Evolutionary conservation across 2,797 vertebrate species (phyloP).

Genomic region (Amniataba percoides): DNA sequence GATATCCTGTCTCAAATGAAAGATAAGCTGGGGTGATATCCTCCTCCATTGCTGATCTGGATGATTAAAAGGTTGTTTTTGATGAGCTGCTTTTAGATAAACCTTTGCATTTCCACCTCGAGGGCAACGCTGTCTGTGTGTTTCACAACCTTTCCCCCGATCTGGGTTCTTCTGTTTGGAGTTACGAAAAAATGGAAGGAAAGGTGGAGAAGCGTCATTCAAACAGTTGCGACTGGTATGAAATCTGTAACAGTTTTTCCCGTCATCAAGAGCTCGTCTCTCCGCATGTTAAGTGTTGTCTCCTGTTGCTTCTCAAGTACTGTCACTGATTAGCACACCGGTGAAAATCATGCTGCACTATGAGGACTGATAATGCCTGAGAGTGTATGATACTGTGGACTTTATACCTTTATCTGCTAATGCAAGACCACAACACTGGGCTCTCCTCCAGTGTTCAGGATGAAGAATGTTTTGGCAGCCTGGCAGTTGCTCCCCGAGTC

Average conservation of each 20-base stretch:
- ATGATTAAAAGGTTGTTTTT: slow-evolving; percentile 76
- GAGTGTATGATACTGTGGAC: slow-evolving; percentile 24
- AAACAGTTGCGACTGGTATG: neutral
- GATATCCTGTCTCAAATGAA: slow-evolving; percentile 79
- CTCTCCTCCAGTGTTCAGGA: slow-evolving; percentile 46
- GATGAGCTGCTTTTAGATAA: slow-evolving; percentile 68
- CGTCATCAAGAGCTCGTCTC: slow-evolving; percentile 16
- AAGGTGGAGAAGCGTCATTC: slow-evolving; percentile 7
- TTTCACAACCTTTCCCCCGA: slow-evolving; percentile 16
- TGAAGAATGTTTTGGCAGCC: slow-evolving; percentile 50
- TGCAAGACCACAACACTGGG: slow-evolving; percentile 43
- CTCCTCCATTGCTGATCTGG: slow-evolving; percentile 59
- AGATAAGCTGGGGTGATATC: slow-evolving; percentile 71
- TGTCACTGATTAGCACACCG: slow-evolving; percentile 12
- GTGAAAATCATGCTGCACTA: slow-evolving; percentile 7
- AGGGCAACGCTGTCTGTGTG: slow-evolving; percentile 26
- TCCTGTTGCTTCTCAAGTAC: slow-evolving; percentile 12
- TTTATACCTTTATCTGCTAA: slow-evolving; percentile 39
- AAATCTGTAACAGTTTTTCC: slow-evolving; percentile 28
- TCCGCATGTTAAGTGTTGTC: neutral
- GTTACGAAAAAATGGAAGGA: neutral
- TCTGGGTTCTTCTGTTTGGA: slow-evolving; percentile 26
- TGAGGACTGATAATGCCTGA: slow-evolving; percentile 23
- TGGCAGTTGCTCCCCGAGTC: slow-evolving; percentile 19
- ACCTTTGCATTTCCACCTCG: slow-evolving; percentile 58